Base-by-base conservation (phyloP, 1,140 invertebrate species). In the Drosophila funebris region DNA sequence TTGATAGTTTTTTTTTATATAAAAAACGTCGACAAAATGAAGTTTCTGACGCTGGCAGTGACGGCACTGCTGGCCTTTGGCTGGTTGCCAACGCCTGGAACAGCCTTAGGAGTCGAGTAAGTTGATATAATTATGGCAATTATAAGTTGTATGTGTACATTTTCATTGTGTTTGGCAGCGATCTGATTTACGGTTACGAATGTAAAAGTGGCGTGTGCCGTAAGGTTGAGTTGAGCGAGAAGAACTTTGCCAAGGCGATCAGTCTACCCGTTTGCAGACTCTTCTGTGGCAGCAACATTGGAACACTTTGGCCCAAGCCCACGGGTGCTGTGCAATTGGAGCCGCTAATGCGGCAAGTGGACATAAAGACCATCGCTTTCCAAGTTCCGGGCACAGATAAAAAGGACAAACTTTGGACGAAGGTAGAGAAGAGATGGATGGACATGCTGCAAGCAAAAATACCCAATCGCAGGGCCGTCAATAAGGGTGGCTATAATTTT, bases 301-400 rank as follows among this genome's bases (percentile, higher is more conserved):
- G 95, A 54, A 92, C 93, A 1, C 79, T 97, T 1, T 96, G 96
- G 96, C 96, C 96, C 0, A 94, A 92, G 72, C 96, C 96, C 4
- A 96, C 94, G 0, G 95, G 95, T 0, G 24, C 41, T 11, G 83
- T 95, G 1, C 92, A 93, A 11, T 67, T 96, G 1, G 94, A 94
- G 4, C 93, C 93, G 36, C 90, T 92, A 31, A 91, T 96, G 27
- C 92, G 93, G 0, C 94, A 94, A 66, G 83, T 96, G 8, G 94
- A 96, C 84, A 89, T 93, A 0, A 53, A 54, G 1, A 52, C 37
- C 0, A 91, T 92, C 16, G 57, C 78, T 46, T 78, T 92, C 7
- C 54, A 73, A 11, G 4, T 80, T 4, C 61, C 74, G 6, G 76
- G 36, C 11, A 61, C 50, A 0, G 44, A n/a, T 4, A 81, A 78